These are phyloP conservation scores for Baronia brevicornis DNA, from an alignment of 2,888 invertebrate genomes.

Conservation along the genomic window DNA sequence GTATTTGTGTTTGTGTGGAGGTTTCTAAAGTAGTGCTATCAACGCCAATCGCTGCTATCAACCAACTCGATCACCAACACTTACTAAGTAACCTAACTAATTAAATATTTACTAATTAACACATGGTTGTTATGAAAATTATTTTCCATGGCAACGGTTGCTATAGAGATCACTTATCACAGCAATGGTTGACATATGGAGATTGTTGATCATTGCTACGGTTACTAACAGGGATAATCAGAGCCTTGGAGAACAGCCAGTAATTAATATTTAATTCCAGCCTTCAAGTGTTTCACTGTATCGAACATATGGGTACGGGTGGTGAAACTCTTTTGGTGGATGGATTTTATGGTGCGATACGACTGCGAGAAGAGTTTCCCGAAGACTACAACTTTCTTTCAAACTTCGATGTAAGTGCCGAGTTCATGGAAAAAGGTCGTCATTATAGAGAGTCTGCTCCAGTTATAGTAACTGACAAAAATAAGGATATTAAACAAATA, in stretches of 20 bases:
- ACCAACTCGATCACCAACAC: too few species aligned
- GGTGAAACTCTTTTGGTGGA: conserved; percentile 85
- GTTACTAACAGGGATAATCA: too few species aligned
- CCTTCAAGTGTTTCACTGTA: conserved; percentile 60
- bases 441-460: conserved; percentile 75
- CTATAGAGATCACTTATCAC: too few species aligned
- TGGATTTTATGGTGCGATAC: conserved; percentile 80
- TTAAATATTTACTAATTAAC: too few species aligned
- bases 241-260: conserved; percentile 32
- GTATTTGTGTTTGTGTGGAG: too few species aligned
- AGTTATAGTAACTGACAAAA: conserved; percentile 74
- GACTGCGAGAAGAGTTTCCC: conserved; percentile 68
- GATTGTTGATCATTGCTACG: not conserved
- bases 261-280: conserved; percentile 38
- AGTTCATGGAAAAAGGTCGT: conserved; percentile 79
- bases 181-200: conserved; percentile 1
- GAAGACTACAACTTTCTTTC: conserved; percentile 77
- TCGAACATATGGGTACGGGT: conserved; percentile 73
- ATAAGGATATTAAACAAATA: conserved; percentile 76
- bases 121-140: too few species aligned
- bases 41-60: too few species aligned
- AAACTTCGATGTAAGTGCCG: conserved; percentile 74
- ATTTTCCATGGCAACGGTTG: too few species aligned
- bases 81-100: too few species aligned
- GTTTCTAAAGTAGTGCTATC: too few species aligned